Conservation (phyloP, 2,797 vertebrate species). For the Buceros bicornis region DNA sequence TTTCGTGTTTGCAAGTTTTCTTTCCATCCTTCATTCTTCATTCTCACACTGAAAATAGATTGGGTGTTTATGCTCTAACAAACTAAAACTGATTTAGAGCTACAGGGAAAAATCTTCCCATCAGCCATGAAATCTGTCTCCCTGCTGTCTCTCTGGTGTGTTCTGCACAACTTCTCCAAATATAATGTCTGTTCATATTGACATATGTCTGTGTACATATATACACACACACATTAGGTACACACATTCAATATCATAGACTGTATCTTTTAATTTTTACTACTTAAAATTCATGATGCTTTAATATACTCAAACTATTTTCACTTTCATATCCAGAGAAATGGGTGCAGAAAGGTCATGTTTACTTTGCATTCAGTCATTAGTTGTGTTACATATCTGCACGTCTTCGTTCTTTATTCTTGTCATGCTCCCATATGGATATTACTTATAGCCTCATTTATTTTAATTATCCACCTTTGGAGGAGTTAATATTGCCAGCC, state of each 20-base stretch:
- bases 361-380: background rate
- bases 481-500: background rate
- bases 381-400: background rate
- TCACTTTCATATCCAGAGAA: background rate
- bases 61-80: background rate
- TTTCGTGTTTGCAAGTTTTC: background rate
- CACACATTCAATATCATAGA: background rate
- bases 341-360: background rate
- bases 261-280: background rate
- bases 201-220: background rate
- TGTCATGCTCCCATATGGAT: background rate
- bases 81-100: background rate
- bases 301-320: background rate
- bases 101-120: background rate
- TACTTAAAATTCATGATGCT: background rate
- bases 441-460: background rate
- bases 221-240: background rate
- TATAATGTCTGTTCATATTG: background rate
- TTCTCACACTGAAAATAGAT: background rate
- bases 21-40: background rate
- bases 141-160: background rate
- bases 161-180: background rate
- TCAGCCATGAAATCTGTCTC: background rate
- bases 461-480: background rate
- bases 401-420: background rate